phyloP scores from a whole-genome alignment of 2,113 vertebrate species.

The Opisthocomus hoazin region DNA sequence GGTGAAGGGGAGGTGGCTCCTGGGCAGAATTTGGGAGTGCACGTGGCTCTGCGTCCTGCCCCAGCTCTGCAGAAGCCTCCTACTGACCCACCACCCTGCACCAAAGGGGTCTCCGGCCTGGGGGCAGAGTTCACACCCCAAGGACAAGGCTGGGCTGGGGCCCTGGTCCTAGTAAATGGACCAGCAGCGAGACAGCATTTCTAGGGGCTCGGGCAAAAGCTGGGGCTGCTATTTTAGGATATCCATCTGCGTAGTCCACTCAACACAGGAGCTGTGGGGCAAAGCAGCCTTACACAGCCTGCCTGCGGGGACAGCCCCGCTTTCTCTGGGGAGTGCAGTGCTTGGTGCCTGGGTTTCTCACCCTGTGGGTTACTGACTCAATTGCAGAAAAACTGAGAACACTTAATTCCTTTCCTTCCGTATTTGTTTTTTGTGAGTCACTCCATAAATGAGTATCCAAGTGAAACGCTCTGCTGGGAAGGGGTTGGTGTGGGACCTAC shows the following conservation, averaged over 20 bases:
- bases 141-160: neutral
- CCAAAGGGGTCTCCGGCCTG: neutral
- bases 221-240: neutral
- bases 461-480: neutral
- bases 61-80: neutral
- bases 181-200: neutral
- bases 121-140: neutral
- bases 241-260: neutral
- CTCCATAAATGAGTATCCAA: neutral
- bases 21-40: neutral
- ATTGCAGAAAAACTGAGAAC: neutral
- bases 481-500: neutral
- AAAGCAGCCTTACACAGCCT: neutral
- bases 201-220: neutral
- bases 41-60: accelerated
- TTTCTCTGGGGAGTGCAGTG: neutral
- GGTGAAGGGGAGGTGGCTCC: neutral
- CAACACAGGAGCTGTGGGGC: neutral
- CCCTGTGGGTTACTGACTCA: neutral
- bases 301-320: neutral
- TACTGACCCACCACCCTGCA: neutral
- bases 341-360: neutral
- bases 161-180: accelerated
- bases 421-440: neutral
- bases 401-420: neutral